These are phyloP conservation scores for Ellobium chinense DNA, from an alignment of 2,888 invertebrate species.

Conservation along the genomic window DNA sequence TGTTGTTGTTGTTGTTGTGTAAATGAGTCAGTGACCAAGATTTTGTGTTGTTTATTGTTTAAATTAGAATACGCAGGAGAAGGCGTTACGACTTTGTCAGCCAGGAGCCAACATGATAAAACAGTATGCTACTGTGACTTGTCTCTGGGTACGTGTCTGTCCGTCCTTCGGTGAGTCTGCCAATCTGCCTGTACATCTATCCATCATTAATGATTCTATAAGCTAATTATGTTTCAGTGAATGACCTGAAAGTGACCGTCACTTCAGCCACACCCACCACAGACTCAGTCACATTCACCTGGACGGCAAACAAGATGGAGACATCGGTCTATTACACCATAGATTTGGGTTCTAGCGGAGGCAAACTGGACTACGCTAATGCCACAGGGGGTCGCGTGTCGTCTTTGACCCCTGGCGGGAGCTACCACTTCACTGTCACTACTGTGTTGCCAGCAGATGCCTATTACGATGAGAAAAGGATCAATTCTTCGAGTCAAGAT, in stretches of 20 bases:
- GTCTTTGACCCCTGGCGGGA: background rate
- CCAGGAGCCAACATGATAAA: too few species aligned
- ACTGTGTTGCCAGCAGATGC: background rate
- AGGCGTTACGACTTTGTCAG: too few species aligned
- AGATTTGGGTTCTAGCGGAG: background rate
- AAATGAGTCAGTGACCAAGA: too few species aligned
- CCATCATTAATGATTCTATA: too few species aligned
- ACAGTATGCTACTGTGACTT: too few species aligned
- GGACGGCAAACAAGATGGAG: background rate
- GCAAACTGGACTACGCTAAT: background rate
- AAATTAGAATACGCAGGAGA: too few species aligned
- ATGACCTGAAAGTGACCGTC: background rate
- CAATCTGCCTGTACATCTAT: too few species aligned
- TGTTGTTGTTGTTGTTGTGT: too few species aligned
- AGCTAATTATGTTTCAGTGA: background rate
- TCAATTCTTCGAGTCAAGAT: too few species aligned
- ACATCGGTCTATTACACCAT: background rate
- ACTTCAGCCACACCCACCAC: background rate
- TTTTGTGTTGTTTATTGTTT: too few species aligned
- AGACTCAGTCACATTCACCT: background rate
- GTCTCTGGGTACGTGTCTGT: too few species aligned
- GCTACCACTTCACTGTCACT: background rate
- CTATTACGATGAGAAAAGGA: background rate
- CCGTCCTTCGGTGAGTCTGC: too few species aligned
- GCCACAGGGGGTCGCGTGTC: background rate